Evolutionary conservation across 2,797 vertebrate genomes (phyloP).

Genomic region (Luscinia luscinia): DNA sequence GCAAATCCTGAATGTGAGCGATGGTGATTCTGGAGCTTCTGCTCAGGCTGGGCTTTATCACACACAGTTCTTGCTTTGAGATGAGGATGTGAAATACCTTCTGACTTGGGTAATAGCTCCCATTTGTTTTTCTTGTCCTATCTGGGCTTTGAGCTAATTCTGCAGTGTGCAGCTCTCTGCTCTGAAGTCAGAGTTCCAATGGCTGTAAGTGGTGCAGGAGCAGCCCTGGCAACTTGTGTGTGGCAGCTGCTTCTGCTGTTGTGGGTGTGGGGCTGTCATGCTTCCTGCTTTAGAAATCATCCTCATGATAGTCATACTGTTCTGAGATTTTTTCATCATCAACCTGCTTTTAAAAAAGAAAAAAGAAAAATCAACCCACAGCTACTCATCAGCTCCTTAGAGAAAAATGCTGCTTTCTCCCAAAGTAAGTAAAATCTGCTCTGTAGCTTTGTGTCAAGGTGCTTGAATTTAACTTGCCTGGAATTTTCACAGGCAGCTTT

Average conservation of each 20-base stretch:
- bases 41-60: not conserved
- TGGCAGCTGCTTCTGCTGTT: slow-evolving; percentile 61
- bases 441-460: not conserved
- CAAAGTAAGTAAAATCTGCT: not conserved
- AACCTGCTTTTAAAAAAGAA: slow-evolving; percentile 62
- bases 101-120: not conserved
- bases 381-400: not conserved
- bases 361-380: slow-evolving; percentile 55
- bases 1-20: not conserved
- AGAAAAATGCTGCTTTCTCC: slow-evolving; percentile 19
- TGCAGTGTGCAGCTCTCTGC: not conserved
- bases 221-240: slow-evolving; percentile 51
- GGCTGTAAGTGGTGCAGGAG: not conserved
- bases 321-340: slow-evolving; percentile 44
- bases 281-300: slow-evolving; percentile 65
- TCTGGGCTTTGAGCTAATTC: not conserved
- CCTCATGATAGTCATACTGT: slow-evolving; percentile 64
- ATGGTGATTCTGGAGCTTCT: not conserved
- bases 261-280: slow-evolving; percentile 65
- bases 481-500: not conserved
- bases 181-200: not conserved
- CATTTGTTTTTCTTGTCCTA: not conserved
- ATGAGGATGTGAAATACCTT: not conserved
- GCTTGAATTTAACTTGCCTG: not conserved
- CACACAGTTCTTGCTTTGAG: not conserved